Percentiles rank a stretch among this genome's conserved stretches.
These are phyloP conservation scores for Rhagonycha fulva DNA, from an alignment of 2,888 invertebrate genomes.

Conservation along the genomic window DNA sequence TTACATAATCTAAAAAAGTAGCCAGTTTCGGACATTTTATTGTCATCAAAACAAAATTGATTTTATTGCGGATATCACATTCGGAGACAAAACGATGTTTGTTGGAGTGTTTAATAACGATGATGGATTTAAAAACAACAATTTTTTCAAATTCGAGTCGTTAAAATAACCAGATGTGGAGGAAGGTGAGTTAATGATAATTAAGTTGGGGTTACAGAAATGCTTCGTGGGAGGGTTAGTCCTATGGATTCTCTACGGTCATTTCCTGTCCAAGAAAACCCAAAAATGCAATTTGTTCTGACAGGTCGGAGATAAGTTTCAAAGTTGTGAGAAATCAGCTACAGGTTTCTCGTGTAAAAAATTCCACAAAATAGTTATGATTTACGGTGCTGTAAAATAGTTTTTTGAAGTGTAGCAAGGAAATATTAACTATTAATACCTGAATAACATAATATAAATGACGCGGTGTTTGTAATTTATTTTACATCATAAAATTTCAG, in stretches of 20 bases:
- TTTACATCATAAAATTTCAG: not conserved
- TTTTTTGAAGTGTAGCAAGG: not conserved
- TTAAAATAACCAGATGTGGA: slow-evolving; percentile 28
- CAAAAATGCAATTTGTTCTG: slow-evolving; percentile 36
- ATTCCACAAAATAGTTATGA: not conserved
- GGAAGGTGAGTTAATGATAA: slow-evolving; percentile 35
- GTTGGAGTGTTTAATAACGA: not conserved
- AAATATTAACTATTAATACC: slow-evolving; percentile 2
- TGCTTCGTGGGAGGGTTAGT: slow-evolving; percentile 28
- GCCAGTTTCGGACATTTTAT: not conserved
- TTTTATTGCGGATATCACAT: not conserved
- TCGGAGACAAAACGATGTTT: not conserved
- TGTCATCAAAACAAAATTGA: not conserved
- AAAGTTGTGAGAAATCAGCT: slow-evolving; percentile 8
- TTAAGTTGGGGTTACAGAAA: slow-evolving; percentile 27
- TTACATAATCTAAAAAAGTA: not conserved
- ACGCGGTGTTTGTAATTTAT: not conserved
- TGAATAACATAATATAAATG: not conserved
- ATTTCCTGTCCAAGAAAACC: slow-evolving; percentile 38
- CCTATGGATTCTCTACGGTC: slow-evolving; percentile 34
- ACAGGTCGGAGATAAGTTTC: slow-evolving; percentile 28
- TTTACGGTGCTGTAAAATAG: slow-evolving; percentile 8
- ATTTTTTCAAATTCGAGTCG: not conserved
- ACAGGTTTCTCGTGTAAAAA: slow-evolving; percentile 8
- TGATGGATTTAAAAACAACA: not conserved